Evolutionary conservation across 2,888 invertebrate species (phyloP).

Genomic region (Orgyia antiqua): DNA sequence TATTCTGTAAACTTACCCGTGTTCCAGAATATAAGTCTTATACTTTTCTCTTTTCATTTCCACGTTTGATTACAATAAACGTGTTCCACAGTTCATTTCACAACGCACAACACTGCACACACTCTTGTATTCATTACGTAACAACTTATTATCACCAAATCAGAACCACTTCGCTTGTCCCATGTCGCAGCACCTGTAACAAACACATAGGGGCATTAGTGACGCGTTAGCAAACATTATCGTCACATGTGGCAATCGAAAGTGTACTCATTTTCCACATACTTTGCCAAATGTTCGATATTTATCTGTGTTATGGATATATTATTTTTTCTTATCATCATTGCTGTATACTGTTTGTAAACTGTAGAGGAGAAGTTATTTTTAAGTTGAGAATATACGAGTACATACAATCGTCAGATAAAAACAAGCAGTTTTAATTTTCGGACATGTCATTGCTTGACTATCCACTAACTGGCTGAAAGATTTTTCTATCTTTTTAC

Average conservation of each 20-base stretch:
- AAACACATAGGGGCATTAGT: conserved; percentile 31
- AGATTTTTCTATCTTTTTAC: no score
- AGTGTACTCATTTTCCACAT: conserved; percentile 2
- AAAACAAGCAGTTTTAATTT: no score
- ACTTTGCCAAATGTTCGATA: background rate
- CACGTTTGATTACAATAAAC: conserved; percentile 43
- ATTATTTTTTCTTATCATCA: no score
- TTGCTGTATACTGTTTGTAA: no score
- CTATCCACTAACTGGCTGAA: no score
- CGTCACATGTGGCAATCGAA: conserved; percentile 16
- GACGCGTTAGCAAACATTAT: conserved; percentile 16
- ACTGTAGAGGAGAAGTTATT: no score
- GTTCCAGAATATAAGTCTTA: conserved; percentile 51
- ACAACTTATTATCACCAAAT: conserved; percentile 36
- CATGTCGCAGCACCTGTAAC: conserved; percentile 43
- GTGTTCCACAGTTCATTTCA: conserved; percentile 57
- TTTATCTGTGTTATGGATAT: no score
- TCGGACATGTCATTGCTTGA: no score
- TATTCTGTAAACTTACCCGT: conserved; percentile 56
- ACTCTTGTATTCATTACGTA: conserved; percentile 35
- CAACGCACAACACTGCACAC: conserved; percentile 34
- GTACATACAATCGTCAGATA: no score
- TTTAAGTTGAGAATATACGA: no score
- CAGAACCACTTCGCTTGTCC: conserved; percentile 29
- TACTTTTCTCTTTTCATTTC: conserved; percentile 78